A percentile compares a stretch with the other conserved stretches of the same genome.
Evolutionary conservation across 2,113 vertebrate genomes (phyloP).

Genomic region (Peucedramus taeniatus): DNA sequence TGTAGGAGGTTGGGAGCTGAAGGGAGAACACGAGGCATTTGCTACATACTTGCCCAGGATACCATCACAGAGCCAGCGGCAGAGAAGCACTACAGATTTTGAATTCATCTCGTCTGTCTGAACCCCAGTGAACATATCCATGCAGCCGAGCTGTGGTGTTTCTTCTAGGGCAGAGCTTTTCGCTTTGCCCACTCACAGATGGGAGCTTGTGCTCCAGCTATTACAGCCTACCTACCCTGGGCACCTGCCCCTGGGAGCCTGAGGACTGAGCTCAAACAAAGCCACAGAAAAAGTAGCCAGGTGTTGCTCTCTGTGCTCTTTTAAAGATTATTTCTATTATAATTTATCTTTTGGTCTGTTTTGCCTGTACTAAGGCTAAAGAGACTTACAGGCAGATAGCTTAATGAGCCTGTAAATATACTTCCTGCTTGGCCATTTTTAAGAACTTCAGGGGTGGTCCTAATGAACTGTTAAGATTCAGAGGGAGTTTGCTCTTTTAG

Average conservation of each 20-base stretch:
- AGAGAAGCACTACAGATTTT: background rate
- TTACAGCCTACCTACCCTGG: accelerated
- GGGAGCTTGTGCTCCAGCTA: accelerated
- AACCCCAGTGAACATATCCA: accelerated
- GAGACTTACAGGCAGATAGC: background rate
- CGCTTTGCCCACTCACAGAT: background rate
- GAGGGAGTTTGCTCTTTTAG: background rate
- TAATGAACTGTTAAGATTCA: background rate
- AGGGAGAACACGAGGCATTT: background rate
- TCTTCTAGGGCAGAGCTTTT: background rate
- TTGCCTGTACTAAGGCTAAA: background rate
- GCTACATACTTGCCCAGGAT: background rate
- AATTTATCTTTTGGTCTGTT: background rate
- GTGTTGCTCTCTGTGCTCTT: background rate
- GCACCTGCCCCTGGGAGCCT: background rate
- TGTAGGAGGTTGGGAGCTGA: background rate
- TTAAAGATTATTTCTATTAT: background rate
- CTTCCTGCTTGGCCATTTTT: background rate
- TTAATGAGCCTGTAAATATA: background rate
- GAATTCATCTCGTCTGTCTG: accelerated
- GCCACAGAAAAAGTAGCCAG: background rate
- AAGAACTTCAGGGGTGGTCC: background rate
- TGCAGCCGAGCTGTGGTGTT: background rate
- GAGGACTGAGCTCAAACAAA: background rate
- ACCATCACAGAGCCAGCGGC: background rate